These are phyloP conservation scores for Solenopsis fugax DNA, from an alignment of 1,140 invertebrate genomes.

Conservation along the genomic window DNA sequence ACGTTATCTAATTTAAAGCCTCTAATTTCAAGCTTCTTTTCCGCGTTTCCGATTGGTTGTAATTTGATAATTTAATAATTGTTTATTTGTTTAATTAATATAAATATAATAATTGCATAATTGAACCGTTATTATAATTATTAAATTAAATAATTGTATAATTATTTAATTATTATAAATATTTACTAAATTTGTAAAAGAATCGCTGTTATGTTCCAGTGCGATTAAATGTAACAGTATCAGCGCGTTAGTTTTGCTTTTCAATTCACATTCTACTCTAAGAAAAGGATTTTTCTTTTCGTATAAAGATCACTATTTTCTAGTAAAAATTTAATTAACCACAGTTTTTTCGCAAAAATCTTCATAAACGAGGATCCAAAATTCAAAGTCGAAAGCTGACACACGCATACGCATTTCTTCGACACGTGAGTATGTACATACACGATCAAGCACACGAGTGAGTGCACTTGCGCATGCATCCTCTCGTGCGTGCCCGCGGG, in stretches of 20 bases:
- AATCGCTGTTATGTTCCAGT: too few species aligned
- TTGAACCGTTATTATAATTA: too few species aligned
- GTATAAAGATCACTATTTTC: neutral
- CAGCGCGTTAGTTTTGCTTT: neutral
- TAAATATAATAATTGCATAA: too few species aligned
- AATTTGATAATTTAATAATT: too few species aligned
- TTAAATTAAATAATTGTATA: too few species aligned
- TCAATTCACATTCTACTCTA: neutral
- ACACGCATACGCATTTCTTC: neutral
- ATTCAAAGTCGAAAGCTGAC: neutral
- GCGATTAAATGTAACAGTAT: neutral
- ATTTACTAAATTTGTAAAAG: too few species aligned
- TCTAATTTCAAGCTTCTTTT: too few species aligned
- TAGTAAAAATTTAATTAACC: neutral
- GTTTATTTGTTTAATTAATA: too few species aligned
- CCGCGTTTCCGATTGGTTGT: too few species aligned
- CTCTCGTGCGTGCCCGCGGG: neutral
- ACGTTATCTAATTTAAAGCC: too few species aligned
- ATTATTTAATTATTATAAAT: too few species aligned
- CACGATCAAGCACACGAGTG: neutral
- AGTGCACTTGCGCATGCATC: conserved; percentile 7
- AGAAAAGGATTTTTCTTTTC: neutral
- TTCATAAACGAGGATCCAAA: neutral
- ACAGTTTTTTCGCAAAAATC: neutral
- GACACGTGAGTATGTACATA: neutral